Evolutionary conservation across 2,888 invertebrate genomes (phyloP).

Genomic region (Clunio marinus): DNA sequence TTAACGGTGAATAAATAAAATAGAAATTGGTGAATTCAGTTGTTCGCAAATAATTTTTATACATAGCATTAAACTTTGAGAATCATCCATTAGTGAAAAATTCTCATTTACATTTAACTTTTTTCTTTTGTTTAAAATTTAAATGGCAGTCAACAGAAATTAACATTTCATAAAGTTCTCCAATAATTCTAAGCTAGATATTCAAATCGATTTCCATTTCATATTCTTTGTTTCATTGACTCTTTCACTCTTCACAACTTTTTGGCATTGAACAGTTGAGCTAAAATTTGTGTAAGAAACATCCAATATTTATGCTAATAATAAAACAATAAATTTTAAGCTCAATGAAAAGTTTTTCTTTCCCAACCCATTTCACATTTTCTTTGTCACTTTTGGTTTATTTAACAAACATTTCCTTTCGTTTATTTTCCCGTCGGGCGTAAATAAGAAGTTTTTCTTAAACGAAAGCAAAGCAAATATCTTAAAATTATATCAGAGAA

Average conservation of each 20-base stretch:
- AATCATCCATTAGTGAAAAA: no score
- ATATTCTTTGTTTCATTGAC: slow-evolving; percentile 4
- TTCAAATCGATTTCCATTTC: background rate
- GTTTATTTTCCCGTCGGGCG: background rate
- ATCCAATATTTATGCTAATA: slow-evolving; percentile 25
- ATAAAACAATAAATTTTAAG: slow-evolving; percentile 24
- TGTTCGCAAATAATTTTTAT: no score
- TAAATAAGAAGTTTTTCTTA: slow-evolving; percentile 9
- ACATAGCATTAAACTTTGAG: no score
- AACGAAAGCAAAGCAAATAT: slow-evolving; percentile 11
- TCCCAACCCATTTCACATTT: slow-evolving; percentile 23
- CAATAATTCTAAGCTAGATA: no score
- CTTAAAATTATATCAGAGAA: background rate
- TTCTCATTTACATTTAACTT: no score
- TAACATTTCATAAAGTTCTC: background rate
- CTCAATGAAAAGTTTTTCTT: slow-evolving; percentile 16
- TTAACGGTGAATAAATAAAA: no score
- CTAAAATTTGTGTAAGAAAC: background rate
- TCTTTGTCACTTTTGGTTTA: slow-evolving; percentile 29
- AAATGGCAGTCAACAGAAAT: no score
- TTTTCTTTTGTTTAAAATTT: no score
- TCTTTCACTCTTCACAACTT: background rate
- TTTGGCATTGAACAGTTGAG: background rate
- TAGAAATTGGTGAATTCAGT: no score
- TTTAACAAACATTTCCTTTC: slow-evolving; percentile 21